Evolutionary conservation across 2,113 vertebrate species (phyloP).

Genomic region (Tetraodon nigroviridis): DNA sequence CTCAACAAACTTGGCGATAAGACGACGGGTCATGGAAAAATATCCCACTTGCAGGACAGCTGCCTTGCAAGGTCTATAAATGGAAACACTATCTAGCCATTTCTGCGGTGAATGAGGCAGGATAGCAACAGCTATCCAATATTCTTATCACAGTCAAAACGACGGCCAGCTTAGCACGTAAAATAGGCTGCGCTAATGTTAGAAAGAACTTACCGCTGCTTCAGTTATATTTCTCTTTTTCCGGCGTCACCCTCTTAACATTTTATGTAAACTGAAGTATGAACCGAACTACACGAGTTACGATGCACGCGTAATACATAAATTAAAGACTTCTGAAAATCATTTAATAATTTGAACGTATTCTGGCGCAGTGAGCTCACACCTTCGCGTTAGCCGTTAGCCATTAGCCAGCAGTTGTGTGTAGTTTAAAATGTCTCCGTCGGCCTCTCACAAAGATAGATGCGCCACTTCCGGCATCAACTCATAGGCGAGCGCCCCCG

Average conservation of each 20-base stretch:
- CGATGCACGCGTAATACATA: background rate
- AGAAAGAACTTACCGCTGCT: slow-evolving; percentile 60
- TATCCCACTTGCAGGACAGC: slow-evolving; percentile 30
- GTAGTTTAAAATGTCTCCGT: slow-evolving; percentile 77
- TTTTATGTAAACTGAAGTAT: slow-evolving; percentile 36
- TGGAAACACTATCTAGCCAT: slow-evolving; percentile 37
- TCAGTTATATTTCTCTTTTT: slow-evolving; percentile 52
- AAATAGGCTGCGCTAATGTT: slow-evolving; percentile 21
- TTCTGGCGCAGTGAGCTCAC: slow-evolving; percentile 51
- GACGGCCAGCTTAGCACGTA: slow-evolving; percentile 35
- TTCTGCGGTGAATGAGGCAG: slow-evolving; percentile 20
- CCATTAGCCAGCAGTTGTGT: slow-evolving; percentile 57
- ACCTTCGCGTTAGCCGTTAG: slow-evolving; percentile 48
- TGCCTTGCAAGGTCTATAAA: slow-evolving; percentile 42
- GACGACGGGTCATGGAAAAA: slow-evolving; percentile 16
- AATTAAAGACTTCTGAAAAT: slow-evolving; percentile 2
- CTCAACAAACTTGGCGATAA: slow-evolving; percentile 29
- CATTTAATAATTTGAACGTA: slow-evolving; percentile 18
- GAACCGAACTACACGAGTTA: background rate
- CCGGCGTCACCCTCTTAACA: slow-evolving; percentile 53
- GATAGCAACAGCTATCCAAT: slow-evolving; percentile 40
- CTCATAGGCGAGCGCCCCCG: background rate
- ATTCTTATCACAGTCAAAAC: slow-evolving; percentile 18
- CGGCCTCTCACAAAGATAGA: slow-evolving; percentile 58
- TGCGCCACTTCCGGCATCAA: slow-evolving; percentile 61